Evolutionary conservation across 2,113 vertebrate species (phyloP), one percentile per base, ranked within the genome.

Genomic region (Nothoprocta pentlandii): DNA sequence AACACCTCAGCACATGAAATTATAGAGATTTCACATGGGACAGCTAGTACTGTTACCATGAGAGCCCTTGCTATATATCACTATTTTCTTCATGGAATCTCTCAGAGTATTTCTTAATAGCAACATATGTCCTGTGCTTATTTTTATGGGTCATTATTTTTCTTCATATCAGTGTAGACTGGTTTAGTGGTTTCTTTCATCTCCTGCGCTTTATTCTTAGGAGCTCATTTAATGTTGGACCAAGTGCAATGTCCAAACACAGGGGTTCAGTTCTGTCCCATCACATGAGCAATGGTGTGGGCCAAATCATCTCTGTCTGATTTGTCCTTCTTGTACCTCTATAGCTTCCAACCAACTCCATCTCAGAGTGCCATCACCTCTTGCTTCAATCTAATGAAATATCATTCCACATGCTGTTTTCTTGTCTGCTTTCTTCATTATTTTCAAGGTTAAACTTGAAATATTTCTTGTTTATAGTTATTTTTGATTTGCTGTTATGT

Each of bases 131-230:
- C 56, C 46, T 36, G 19, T 23, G 19, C 68, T 84, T 62, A 16
- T 1, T 34, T 34, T 34, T 34, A 7, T 44, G 30, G n/a, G 41
- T 56, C 12, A 11, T 16, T 4, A 20, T 85, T 80, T 78, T 21
- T 61, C 21, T 53, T 69, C 2, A 0, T 74, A 41, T 32, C 66
- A 41, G 1, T 20, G 42, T 67, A 54, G 20, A 25, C 42, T 76
- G 59, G 90, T 47, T 68, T 75, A 90, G 26, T 62, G 68, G 53
- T 85, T 93, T 61, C 68, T 63, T 96, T 91, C 61, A 53, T 49
- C 64, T 87, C 76, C 62, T 21, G 1, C n/a, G 3, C 16, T 25
- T 20, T 56, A 12, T 10, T 94, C 32, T 53, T 12, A 4, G 49
- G 30, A 25, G 44, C 36, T 85, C 39, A 61, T 36, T 21, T 53